These are phyloP conservation scores for Volucella bombylans DNA, from an alignment of 2,888 invertebrate species.

Conservation along the genomic window DNA sequence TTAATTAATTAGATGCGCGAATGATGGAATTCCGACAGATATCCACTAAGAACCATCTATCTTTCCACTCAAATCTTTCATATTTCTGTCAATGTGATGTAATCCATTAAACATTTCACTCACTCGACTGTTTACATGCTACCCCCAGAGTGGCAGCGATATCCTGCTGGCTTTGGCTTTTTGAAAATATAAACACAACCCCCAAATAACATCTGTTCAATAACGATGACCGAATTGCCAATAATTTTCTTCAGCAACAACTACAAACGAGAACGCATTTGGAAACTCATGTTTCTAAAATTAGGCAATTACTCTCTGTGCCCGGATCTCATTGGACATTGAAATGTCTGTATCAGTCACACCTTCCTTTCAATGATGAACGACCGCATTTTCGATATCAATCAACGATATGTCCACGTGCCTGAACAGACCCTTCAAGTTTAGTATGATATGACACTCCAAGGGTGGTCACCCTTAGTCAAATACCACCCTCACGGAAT, in stretches of 20 bases:
- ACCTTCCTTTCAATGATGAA: slow-evolving; percentile 27
- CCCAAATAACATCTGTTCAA: slow-evolving; percentile 37
- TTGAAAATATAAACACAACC: slow-evolving; percentile 35
- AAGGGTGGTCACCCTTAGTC: not conserved
- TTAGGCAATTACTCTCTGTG: slow-evolving; percentile 62
- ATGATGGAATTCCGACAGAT: slow-evolving; percentile 38
- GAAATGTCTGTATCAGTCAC: slow-evolving; percentile 25
- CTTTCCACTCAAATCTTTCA: slow-evolving; percentile 44
- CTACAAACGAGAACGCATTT: slow-evolving; percentile 17
- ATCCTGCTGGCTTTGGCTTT: slow-evolving; percentile 35
- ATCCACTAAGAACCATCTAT: slow-evolving; percentile 48
- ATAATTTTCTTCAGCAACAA: slow-evolving; percentile 26
- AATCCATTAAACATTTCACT: slow-evolving; percentile 55
- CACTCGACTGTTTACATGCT: slow-evolving; percentile 43
- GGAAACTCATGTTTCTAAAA: slow-evolving; percentile 55
- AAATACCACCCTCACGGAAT: slow-evolving; percentile 15
- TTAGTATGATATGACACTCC: slow-evolving; percentile 15
- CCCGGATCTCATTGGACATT: slow-evolving; percentile 13
- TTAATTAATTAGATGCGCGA: slow-evolving; percentile 29
- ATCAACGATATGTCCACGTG: slow-evolving; percentile 56
- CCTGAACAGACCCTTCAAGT: slow-evolving; percentile 23
- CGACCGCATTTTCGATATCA: slow-evolving; percentile 56
- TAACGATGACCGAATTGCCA: slow-evolving; percentile 29
- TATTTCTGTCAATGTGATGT: slow-evolving; percentile 50
- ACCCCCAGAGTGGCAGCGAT: slow-evolving; percentile 3